These are phyloP conservation scores for Cosmia trapezina DNA, from an alignment of 2,888 invertebrate genomes.

Conservation along the genomic window DNA sequence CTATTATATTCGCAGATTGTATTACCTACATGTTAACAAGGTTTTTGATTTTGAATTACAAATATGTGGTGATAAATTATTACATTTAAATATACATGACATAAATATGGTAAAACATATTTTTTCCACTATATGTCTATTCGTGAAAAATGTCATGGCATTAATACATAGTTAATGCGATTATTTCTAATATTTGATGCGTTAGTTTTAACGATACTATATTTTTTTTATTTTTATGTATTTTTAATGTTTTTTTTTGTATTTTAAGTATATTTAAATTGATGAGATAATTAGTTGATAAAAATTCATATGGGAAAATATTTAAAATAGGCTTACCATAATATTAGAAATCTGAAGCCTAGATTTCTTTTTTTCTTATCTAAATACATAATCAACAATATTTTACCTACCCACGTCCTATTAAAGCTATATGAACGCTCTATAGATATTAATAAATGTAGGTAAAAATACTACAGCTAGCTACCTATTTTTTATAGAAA, in stretches of 20 bases:
- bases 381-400: background rate
- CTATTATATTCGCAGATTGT: constrained; percentile 47
- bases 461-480: background rate
- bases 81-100: constrained; percentile 47
- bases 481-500: background rate
- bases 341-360: constrained; percentile 15
- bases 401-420: background rate
- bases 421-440: background rate
- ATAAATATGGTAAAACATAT: constrained; percentile 28
- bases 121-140: background rate
- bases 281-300: background rate
- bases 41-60: constrained; percentile 24
- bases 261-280: constrained; percentile 13
- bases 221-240: too few relatives aligned
- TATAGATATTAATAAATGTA: background rate
- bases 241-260: too few relatives aligned
- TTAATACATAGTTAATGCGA: background rate
- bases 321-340: background rate
- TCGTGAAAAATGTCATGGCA: constrained; percentile 7
- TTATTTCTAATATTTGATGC: background rate
- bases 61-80: constrained; percentile 30
- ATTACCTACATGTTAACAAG: constrained; percentile 45
- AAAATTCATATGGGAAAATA: background rate
- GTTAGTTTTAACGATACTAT: background rate
- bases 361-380: background rate